phyloP scores from a whole-genome alignment of 2,888 invertebrate genomes.

The Thysanoteuthis rhombus region DNA sequence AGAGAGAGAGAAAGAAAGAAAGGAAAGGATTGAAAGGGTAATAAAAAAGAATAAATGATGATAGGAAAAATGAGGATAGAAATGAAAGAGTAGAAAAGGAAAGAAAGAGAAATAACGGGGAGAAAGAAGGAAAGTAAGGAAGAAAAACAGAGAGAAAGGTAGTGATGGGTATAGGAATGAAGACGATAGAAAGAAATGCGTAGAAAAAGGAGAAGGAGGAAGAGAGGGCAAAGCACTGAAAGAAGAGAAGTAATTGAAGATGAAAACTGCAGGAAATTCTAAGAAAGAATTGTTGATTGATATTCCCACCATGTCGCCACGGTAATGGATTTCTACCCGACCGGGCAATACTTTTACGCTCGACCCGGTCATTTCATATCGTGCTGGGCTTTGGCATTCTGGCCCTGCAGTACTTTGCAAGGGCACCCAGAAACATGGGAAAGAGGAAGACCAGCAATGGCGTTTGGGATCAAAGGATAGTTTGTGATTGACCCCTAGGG shows the following conservation, averaged over 20 bases:
- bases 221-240: no score
- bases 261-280: not conserved
- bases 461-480: not conserved
- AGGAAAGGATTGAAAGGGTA: not conserved
- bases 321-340: not conserved
- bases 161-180: no score
- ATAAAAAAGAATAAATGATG: no score
- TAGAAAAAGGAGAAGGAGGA: no score
- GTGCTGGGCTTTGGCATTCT: not conserved
- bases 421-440: not conserved
- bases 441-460: not conserved
- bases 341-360: not conserved
- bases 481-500: not conserved
- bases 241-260: not conserved
- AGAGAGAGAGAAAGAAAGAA: not conserved
- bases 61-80: no score
- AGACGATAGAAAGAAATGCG: no score
- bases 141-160: not conserved
- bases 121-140: not conserved
- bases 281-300: not conserved
- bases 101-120: not conserved
- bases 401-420: not conserved
- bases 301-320: not conserved
- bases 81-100: not conserved
- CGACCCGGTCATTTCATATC: not conserved